Percentiles rank a stretch among this genome's conserved stretches.
Conservation (phyloP, 2,888 invertebrate species). For the Trachelus iudaicus region DNA sequence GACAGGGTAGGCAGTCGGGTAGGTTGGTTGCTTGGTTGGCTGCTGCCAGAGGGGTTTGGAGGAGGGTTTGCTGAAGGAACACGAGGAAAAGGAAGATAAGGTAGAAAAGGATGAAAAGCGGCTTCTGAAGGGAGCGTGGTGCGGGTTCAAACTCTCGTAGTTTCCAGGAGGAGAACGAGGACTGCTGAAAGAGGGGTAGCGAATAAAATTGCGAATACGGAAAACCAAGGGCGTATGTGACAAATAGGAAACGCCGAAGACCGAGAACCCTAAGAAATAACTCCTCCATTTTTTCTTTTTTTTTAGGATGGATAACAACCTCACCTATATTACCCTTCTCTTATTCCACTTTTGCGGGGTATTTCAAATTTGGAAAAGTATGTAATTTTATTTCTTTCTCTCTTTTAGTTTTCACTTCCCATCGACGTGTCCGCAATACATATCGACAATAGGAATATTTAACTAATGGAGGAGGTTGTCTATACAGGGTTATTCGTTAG, state of each 20-base stretch:
- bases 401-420: not conserved
- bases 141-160: conserved; percentile 6
- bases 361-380: conserved; percentile 2
- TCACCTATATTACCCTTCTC: not conserved
- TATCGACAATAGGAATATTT: not conserved
- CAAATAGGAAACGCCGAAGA: conserved; percentile 15
- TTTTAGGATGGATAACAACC: not conserved
- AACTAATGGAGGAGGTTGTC: not conserved
- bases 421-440: not conserved
- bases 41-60: not conserved
- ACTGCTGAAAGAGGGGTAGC: not conserved
- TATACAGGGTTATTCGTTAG: too few species aligned
- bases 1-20: conserved; percentile 28
- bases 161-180: conserved; percentile 1
- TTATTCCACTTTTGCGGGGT: not conserved
- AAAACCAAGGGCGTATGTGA: conserved; percentile 19
- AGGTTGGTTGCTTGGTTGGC: not conserved
- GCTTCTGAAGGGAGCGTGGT: conserved; percentile 6
- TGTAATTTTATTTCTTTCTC: not conserved
- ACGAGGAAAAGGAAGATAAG: conserved; percentile 6
- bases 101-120: conserved; percentile 1
- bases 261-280: not conserved
- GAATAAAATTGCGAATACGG: conserved; percentile 19
- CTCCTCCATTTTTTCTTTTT: not conserved
- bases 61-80: conserved; percentile 24